Evolutionary conservation across 2,113 vertebrate species (phyloP).

Genomic region (Cichladusa arquata): DNA sequence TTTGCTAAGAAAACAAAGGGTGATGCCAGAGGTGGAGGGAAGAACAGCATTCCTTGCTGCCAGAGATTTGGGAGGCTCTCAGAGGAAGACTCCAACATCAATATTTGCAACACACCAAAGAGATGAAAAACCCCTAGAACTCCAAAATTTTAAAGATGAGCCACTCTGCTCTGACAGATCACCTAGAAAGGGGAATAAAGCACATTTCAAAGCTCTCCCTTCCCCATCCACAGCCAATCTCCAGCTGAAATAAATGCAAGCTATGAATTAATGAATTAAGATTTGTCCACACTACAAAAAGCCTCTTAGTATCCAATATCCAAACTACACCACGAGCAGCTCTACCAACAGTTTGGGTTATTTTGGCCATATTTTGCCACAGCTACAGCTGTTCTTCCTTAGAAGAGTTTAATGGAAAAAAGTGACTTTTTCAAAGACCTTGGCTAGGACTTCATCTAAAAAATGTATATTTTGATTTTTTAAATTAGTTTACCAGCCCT

Average conservation of each 20-base stretch:
- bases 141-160: neutral
- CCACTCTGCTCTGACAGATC: neutral
- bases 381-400: neutral
- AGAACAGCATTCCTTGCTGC: neutral
- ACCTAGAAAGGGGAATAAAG: neutral
- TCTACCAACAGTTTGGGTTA: neutral
- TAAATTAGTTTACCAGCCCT: neutral
- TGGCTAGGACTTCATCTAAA: neutral
- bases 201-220: neutral
- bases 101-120: neutral
- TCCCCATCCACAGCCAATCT: neutral
- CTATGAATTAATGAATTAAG: fast-evolving
- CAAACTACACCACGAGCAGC: neutral
- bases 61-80: neutral
- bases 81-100: neutral
- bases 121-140: neutral
- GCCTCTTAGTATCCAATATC: neutral
- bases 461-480: neutral
- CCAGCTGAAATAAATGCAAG: neutral
- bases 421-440: no score
- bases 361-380: neutral
- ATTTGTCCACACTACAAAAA: neutral
- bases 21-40: neutral
- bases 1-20: neutral
- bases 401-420: neutral